Evolutionary conservation across 2,113 vertebrate species (phyloP).

Genomic region (Terrapene triunguis): DNA sequence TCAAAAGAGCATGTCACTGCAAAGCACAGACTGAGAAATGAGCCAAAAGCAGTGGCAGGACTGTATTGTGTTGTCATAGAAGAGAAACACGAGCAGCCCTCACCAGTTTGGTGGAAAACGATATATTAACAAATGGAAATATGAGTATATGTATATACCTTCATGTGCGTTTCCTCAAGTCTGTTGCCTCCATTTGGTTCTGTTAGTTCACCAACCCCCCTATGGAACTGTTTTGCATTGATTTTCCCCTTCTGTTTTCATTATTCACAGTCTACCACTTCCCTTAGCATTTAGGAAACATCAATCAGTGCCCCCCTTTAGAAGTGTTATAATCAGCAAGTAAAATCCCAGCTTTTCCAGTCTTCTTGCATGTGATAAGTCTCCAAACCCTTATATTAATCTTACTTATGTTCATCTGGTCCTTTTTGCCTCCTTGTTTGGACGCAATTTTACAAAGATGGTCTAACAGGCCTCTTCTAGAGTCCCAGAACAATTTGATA

Average conservation of each 20-base stretch:
- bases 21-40: neutral
- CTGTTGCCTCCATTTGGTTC: neutral
- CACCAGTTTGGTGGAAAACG: neutral
- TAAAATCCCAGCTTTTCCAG: neutral
- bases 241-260: neutral
- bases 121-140: neutral
- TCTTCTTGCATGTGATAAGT: neutral
- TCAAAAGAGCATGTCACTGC: neutral
- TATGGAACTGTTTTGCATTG: neutral
- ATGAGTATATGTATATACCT: neutral
- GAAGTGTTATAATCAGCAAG: neutral
- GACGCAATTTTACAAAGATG: neutral
- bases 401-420: neutral
- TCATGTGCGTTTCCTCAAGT: neutral
- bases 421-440: neutral
- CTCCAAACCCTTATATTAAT: neutral
- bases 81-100: neutral
- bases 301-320: neutral
- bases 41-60: neutral
- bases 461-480: neutral
- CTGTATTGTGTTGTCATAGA: neutral
- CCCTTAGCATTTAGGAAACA: neutral
- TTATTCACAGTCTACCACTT: neutral
- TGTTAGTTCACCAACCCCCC: neutral
- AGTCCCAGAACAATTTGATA: neutral